Evolutionary conservation across 2,888 invertebrate genomes (phyloP), one percentile per base, ranked within the genome.

Genomic region (Drosophila merina): DNA sequence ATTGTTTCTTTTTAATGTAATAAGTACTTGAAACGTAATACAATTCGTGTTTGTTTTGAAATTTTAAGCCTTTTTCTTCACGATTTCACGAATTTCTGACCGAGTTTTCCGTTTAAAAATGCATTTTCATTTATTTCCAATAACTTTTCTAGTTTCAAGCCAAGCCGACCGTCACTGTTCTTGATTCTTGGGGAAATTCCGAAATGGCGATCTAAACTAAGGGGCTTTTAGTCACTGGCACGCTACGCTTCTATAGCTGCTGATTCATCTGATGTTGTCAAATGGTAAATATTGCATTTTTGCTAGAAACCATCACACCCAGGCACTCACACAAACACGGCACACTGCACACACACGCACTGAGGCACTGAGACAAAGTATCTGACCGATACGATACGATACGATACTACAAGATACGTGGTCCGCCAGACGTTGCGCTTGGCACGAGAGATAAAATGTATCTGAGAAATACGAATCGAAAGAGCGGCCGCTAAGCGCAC

Each of bases 391-490:
- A 69, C 74, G 58, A 44, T 49, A 77, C 58, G 76, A 72, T 64
- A 72, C 72, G 58, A 44, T 49, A 77, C 74, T 72, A 64, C 63
- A 70, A 62, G 76, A 72, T 64, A 72, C 72, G 79, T 69, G 51
- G 54, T 64, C 86, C 87, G 87, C 75, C 78, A 64, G 48, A 85
- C 89, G 88, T 76, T 86, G 87, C 82, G 82, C 79, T 78, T 86
- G 79, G 88, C 79, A 89, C 89, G 89, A 89, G 88, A 89, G 90
- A 88, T 83, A 85, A 89, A 89, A 89, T 90, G 86, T 89, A 79
- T 73, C 81, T 64, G 82, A 50, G 76, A 60, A 72, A 82, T 67
- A 62, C 42, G 59, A 69, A 54, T 36, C 47, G 74, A 51, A 69
- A 74, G 74, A 74, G 75, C 59, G 57, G 67, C 67, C 75, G 76